Base-by-base conservation (phyloP, 2,888 invertebrate species). In the Oegoconia quadripuncta region DNA sequence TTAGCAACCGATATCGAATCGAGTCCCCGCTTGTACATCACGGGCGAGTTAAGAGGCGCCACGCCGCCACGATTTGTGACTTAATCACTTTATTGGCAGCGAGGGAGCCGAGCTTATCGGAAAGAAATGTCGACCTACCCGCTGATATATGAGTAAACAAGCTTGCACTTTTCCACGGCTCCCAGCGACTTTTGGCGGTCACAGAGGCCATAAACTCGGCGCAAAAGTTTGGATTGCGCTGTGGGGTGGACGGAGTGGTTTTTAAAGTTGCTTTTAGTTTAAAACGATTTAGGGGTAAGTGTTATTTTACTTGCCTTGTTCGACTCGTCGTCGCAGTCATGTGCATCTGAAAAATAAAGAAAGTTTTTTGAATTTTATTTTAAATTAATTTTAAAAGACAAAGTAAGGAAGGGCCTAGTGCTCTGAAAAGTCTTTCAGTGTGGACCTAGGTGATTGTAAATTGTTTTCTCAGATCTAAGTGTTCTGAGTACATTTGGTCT, bases 61-160 rank as follows among this genome's bases (percentile, higher is more conserved):
- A 55, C 64, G 68, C 69, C 66, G 65, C 62, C 68, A 64, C 86
- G 86, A 87, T 87, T 87, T 87, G 87, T 80, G 86, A 80, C 84
- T 87, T 87, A 87, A 87, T 87, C 87, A 83, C 86, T 87, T 86
- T 87, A 87, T 87, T 83, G 86, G 82, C 80, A 77, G 81, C 81
- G 70, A 65, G 87, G 87, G 86, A 80, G 74, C 50, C 44, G 45
- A 57, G 64, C 76, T 86, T 87, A 87, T 87, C 86, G 80, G 71
- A 77, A 83, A 81, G 81, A 77, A 82, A 81, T 73, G 72, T 71
- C 77, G 71, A 73, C 66, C 62, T 58, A 67, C 63, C 48, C 59
- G 58, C 70, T 81, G 84, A 84, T 84, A 81, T 84, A 84, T 71
- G 81, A 71, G 80, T 81, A 79, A 84, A 86, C 84, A 83, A 74